These are phyloP conservation scores for Dermochelys coriacea DNA, from an alignment of 2,797 vertebrate genomes.

Conservation along the genomic window DNA sequence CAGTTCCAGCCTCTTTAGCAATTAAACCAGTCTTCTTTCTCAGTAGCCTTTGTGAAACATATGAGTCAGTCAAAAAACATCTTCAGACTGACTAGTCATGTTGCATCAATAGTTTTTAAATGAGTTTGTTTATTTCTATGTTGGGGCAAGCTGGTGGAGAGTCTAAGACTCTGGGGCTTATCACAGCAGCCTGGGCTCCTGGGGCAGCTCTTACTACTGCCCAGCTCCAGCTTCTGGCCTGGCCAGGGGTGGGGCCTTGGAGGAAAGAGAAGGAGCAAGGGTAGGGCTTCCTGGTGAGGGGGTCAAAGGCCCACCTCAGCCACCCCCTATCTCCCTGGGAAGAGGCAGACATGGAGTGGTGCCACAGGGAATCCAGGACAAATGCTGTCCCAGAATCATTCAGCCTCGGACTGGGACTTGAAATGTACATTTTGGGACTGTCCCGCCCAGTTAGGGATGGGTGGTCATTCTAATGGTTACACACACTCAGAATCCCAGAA, in stretches of 20 bases:
- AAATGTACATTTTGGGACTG: no score
- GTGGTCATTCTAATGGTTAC: neutral
- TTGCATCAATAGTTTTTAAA: neutral
- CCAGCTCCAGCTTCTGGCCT: neutral
- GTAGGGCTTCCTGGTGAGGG: no score
- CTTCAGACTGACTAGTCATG: neutral
- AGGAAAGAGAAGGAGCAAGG: no score
- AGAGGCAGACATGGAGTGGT: neutral
- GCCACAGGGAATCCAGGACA: no score
- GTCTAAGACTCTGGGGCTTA: neutral
- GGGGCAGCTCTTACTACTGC: no score
- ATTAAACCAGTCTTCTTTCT: slow-evolving; percentile 49
- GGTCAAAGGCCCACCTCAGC: neutral
- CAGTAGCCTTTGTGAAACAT: neutral
- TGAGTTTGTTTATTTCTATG: neutral
- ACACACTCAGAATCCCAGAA: neutral
- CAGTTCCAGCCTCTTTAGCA: slow-evolving; percentile 56
- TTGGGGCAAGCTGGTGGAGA: neutral
- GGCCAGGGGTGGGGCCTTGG: neutral
- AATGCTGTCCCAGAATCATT: no score
- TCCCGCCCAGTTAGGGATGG: neutral
- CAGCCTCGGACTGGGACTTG: no score
- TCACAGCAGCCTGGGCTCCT: neutral
- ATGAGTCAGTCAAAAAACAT: slow-evolving; percentile 23
- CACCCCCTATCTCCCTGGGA: neutral